A percentile compares a stretch with the other conserved stretches of the same genome.
Evolutionary conservation across 1,140 invertebrate genomes (phyloP).

Genomic region (Gonatopus flavifemur): DNA sequence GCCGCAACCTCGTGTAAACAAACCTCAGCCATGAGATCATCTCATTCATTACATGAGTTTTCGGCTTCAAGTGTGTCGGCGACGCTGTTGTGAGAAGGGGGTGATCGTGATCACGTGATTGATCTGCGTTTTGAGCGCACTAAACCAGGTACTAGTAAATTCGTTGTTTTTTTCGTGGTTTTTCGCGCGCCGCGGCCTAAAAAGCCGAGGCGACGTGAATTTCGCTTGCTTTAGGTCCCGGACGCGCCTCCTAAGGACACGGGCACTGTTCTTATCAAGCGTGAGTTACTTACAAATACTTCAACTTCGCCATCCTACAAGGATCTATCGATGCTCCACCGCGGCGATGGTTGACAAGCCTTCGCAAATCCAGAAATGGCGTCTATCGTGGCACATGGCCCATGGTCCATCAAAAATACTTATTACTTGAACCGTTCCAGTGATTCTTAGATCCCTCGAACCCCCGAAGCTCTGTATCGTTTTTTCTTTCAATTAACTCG

Average conservation of each 20-base stretch:
- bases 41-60: no score
- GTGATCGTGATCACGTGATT: constrained; percentile 50
- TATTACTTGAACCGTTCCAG: constrained; percentile 9
- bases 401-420: constrained; percentile 27
- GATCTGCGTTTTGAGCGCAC: constrained; percentile 54
- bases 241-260: constrained; percentile 28
- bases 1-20: no score
- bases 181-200: constrained; percentile 40
- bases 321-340: constrained; percentile 34
- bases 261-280: constrained; percentile 25
- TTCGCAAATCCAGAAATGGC: constrained; percentile 48
- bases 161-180: constrained; percentile 50
- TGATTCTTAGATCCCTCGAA: constrained; percentile 6
- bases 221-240: constrained; percentile 24
- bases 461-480: constrained; percentile 11
- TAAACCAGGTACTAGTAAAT: constrained; percentile 51
- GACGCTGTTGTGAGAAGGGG: no score
- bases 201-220: constrained; percentile 31
- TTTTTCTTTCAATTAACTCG: constrained; percentile 11
- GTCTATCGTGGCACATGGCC: constrained; percentile 51
- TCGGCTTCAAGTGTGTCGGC: no score
- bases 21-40: no score
- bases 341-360: constrained; percentile 48
- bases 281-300: constrained; percentile 38
- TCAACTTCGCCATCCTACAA: constrained; percentile 25